Base-by-base conservation (phyloP, 2,888 invertebrate species). In the Eristalinus sepulchralis region DNA sequence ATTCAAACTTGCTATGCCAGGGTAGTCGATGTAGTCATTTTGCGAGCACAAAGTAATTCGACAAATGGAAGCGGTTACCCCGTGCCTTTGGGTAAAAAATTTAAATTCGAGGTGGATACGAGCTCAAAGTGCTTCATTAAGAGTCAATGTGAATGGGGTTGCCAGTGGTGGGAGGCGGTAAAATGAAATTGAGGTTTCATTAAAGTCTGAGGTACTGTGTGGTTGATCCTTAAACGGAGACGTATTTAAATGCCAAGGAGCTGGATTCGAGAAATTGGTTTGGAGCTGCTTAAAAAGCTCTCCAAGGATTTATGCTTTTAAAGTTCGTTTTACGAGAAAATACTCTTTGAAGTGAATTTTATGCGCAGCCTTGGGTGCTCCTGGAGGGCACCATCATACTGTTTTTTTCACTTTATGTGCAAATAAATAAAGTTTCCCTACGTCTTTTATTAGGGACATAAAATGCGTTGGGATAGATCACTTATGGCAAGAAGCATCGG, bases 71-170 rank as follows among this genome's bases (percentile, higher is more conserved):
- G 27, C 34, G 60, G 62, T 53, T 68, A 13, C 60, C 22, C 64
- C 6, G 33, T 36, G 63, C 17, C 6, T 39, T 22, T 33, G 4
- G 20, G 11, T 60, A 31, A 66, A n/a, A 47, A 72, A 80, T 67
- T 85, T 31, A 77, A 72, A 72, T 77, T 72, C 27, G 64, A 68
- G 63, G 47, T 9, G 57, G 62, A 67, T 71, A 67, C 66, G 39
- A 36, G 31, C 59, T 72, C 5, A 63, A 64, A 78, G 31, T 27
- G 68, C 63, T 57, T 68, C 72, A 72, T 83, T 83, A 78, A 22
- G 33, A 31, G 39, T 39, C 64, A 0, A 13, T 13, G n/a, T 0
- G 8, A 47, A 47, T 55, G 47, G 47, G 71, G 47, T 33, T 34
- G 60, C 27, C 5, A 27, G 27, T 27, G 27, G 27, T 27, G 27